phyloP scores from a whole-genome alignment of 53 echinoderm and acorn worm genomes.

The Zoroaster sp. region DNA sequence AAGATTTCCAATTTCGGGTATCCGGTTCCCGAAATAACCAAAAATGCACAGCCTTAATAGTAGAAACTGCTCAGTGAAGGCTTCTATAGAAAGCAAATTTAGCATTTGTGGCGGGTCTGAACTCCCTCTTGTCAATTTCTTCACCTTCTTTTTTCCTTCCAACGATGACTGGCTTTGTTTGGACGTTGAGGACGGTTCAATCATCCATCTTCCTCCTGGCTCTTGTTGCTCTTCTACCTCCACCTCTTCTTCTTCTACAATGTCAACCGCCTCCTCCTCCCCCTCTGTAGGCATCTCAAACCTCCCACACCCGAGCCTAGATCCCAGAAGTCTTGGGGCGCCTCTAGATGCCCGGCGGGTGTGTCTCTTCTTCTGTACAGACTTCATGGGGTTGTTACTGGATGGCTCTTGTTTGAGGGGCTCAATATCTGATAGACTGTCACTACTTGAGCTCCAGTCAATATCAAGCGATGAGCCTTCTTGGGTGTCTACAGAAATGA shows the following conservation, averaged over 20 bases:
- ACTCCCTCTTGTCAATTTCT: not conserved
- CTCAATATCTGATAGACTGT: slow-evolving; percentile 31
- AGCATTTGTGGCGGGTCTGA: too few species aligned
- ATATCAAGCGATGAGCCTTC: slow-evolving; percentile 27
- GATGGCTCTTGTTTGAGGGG: not conserved
- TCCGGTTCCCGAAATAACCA: too few species aligned
- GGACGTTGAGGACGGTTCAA: not conserved
- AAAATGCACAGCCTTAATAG: too few species aligned
- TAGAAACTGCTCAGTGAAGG: too few species aligned
- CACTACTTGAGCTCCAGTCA: slow-evolving; percentile 62
- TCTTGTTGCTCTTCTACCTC: not conserved
- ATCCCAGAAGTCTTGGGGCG: not conserved
- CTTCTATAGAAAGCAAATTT: too few species aligned
- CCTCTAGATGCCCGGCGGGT: not conserved
- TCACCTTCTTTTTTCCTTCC: not conserved
- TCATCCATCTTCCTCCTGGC: not conserved
- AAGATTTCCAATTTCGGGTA: too few species aligned
- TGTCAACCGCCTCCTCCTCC: not conserved
- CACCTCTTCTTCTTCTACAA: not conserved
- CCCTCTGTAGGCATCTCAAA: not conserved
- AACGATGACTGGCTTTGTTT: not conserved
- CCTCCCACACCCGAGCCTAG: not conserved
- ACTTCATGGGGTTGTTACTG: not conserved
- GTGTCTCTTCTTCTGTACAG: not conserved
- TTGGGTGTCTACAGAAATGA: too few species aligned